phyloP scores from a whole-genome alignment of 1,140 invertebrate species.

The Drosophila nikananu region DNA sequence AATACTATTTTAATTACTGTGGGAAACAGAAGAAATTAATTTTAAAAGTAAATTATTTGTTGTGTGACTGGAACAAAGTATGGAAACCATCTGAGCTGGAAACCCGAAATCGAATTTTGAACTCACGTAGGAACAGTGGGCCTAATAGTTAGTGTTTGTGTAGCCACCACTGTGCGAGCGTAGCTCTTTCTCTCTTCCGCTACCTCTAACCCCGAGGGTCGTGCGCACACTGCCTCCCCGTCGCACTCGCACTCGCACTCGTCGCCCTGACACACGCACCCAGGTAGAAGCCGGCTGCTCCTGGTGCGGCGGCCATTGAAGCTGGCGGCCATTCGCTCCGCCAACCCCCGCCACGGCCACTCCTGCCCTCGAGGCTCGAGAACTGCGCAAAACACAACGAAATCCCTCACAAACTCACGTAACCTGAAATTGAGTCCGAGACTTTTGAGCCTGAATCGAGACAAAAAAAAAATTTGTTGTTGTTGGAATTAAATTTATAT shows the following conservation, averaged over 20 bases:
- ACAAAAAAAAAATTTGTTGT: slow-evolving; percentile 72
- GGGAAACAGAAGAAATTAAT: too few relatives aligned
- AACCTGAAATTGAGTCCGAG: slow-evolving; percentile 42
- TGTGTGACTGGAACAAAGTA: slow-evolving; percentile 15
- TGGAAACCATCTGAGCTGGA: neutral
- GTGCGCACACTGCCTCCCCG: slow-evolving; percentile 50
- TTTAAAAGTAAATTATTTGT: neutral
- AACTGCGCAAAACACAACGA: slow-evolving; percentile 50
- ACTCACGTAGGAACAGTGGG: slow-evolving; percentile 25
- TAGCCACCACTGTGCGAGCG: slow-evolving; percentile 30
- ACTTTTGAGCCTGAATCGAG: slow-evolving; percentile 45
- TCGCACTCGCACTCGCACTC: slow-evolving; percentile 33
- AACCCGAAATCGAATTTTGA: slow-evolving; percentile 31
- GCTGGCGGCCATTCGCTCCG: slow-evolving; percentile 53
- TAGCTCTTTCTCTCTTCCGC: slow-evolving; percentile 5
- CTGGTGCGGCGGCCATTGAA: slow-evolving; percentile 72
- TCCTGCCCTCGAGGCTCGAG: slow-evolving; percentile 9
- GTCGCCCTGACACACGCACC: slow-evolving; percentile 1
- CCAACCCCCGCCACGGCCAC: slow-evolving; percentile 18
- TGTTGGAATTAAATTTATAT: slow-evolving; percentile 78
- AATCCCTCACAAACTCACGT: slow-evolving; percentile 32
- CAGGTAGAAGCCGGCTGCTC: slow-evolving; percentile 42
- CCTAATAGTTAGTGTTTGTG: neutral
- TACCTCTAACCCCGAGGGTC: neutral
- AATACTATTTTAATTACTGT: neutral